Conservation (phyloP, 1,140 invertebrate genomes). For the Heliconius eleuchia region DNA sequence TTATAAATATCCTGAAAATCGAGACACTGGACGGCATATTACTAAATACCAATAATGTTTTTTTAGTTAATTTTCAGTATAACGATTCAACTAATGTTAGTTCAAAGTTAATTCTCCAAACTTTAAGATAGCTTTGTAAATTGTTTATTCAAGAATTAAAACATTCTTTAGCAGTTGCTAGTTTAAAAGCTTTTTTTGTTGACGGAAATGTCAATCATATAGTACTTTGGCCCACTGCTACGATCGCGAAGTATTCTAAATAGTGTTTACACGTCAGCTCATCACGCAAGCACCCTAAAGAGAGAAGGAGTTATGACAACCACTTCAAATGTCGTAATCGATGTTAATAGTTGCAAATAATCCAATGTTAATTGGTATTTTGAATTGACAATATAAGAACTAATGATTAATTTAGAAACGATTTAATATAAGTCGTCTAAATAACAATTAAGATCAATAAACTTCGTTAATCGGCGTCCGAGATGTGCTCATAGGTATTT, state of each 20-base stretch:
- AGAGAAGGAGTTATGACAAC: neutral
- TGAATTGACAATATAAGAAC: neutral
- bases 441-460: slow-evolving; percentile 28
- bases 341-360: neutral
- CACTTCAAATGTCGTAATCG: neutral
- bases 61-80: no score
- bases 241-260: no score
- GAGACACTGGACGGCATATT: neutral
- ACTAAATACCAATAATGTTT: no score
- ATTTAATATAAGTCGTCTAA: slow-evolving; percentile 24
- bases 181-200: slow-evolving; percentile 55
- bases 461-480: slow-evolving; percentile 19
- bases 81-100: neutral
- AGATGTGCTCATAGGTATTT: slow-evolving; percentile 30
- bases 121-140: neutral
- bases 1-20: no score
- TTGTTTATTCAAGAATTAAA: neutral
- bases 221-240: slow-evolving; percentile 43
- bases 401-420: neutral
- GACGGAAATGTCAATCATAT: slow-evolving; percentile 55
- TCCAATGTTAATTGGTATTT: neutral
- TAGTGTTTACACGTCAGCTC: slow-evolving; percentile 1
- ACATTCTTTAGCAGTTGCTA: neutral
- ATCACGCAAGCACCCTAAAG: neutral
- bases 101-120: neutral